Evolutionary conservation across 2,797 vertebrate species (phyloP).

Genomic region (Etheostoma perlongum): DNA sequence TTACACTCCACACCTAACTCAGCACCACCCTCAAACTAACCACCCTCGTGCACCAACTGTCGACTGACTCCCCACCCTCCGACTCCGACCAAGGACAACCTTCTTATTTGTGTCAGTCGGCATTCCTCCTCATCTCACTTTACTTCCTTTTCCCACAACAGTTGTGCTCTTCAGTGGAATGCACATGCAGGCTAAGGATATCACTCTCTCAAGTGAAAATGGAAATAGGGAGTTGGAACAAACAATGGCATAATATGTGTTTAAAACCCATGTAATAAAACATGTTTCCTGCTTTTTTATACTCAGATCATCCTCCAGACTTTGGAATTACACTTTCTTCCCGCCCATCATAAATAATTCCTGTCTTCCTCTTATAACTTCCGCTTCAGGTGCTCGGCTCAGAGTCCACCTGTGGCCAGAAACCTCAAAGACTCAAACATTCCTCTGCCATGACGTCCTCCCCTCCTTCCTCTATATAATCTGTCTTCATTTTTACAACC

Average conservation of each 20-base stretch:
- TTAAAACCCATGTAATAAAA: slow-evolving; percentile 40
- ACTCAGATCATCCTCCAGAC: slow-evolving; percentile 60
- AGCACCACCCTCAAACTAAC: slow-evolving; percentile 75
- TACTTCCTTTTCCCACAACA: slow-evolving; percentile 79
- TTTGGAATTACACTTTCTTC: slow-evolving; percentile 57
- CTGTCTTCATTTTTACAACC: slow-evolving; percentile 24
- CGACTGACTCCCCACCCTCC: slow-evolving; percentile 62
- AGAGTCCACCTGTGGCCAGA: slow-evolving; percentile 47
- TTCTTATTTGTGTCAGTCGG: slow-evolving; percentile 85
- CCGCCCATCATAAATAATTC: slow-evolving; percentile 49
- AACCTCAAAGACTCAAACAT: slow-evolving; percentile 64
- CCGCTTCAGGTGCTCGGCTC: slow-evolving; percentile 74
- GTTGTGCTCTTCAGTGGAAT: slow-evolving; percentile 66
- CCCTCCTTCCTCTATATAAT: slow-evolving; percentile 16
- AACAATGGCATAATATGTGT: background rate
- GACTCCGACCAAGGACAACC: slow-evolving; percentile 71
- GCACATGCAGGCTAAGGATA: slow-evolving; percentile 41
- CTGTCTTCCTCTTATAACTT: slow-evolving; percentile 58
- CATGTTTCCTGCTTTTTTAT: slow-evolving; percentile 46
- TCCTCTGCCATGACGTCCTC: slow-evolving; percentile 57
- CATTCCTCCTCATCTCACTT: slow-evolving; percentile 75
- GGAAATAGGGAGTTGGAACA: slow-evolving; percentile 26
- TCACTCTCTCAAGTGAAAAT: slow-evolving; percentile 58
- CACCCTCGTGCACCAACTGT: slow-evolving; percentile 81
- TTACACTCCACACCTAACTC: slow-evolving; percentile 86